Percentiles rank a stretch among this genome's conserved stretches.
Conservation (phyloP, 2,113 vertebrate genomes). For the Vulpes ferrilata region DNA sequence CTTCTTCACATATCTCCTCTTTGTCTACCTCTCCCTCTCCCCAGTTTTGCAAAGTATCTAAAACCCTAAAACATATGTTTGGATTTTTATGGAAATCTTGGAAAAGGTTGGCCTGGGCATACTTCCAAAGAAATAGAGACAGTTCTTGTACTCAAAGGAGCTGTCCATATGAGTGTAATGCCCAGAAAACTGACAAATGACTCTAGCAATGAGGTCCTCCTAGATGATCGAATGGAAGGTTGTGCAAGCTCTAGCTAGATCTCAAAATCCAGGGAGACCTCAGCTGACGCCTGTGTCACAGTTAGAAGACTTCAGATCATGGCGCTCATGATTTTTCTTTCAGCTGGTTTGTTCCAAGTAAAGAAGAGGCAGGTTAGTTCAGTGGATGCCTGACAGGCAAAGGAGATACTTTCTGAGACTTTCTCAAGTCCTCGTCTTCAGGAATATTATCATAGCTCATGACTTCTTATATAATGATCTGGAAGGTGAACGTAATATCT, state of each 20-base stretch:
- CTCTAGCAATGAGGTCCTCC: neutral
- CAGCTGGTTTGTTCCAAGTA: neutral
- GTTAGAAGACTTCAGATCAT: neutral
- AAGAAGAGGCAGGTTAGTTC: neutral
- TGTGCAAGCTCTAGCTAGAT: neutral
- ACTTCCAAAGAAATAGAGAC: neutral
- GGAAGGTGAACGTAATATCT: neutral
- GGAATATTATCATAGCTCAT: neutral
- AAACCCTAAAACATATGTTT: neutral
- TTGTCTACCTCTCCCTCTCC: too few relatives aligned
- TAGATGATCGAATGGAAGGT: neutral
- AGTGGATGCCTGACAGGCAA: neutral
- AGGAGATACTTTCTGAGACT: neutral
- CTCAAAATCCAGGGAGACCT: neutral
- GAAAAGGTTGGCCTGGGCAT: neutral
- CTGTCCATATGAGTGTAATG: neutral
- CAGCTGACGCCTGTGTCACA: neutral
- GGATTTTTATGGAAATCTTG: neutral
- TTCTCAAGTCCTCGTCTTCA: neutral
- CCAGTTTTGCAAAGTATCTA: neutral
- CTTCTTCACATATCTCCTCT: neutral
- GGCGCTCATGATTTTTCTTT: neutral
- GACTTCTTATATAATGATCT: neutral
- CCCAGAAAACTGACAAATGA: neutral
- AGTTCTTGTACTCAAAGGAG: neutral